phyloP scores from a whole-genome alignment of 2,888 invertebrate genomes.

The Keiferia lycopersicella region DNA sequence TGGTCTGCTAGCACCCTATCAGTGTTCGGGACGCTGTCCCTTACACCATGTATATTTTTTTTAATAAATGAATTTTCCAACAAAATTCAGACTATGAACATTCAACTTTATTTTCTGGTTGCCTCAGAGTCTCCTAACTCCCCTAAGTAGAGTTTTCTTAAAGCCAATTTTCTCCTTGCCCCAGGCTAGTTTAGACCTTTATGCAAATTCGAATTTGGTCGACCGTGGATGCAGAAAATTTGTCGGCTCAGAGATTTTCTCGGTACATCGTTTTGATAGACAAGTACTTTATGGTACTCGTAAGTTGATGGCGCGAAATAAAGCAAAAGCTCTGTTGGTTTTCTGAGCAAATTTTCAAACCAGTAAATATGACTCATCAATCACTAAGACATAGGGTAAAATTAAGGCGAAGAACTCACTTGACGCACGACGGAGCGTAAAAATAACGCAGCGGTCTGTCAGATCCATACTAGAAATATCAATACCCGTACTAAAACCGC shows the following conservation, averaged over 20 bases:
- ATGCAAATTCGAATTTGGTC: constrained; percentile 26
- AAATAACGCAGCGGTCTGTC: too few species aligned
- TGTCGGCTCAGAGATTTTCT: constrained; percentile 11
- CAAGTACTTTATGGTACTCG: constrained; percentile 4
- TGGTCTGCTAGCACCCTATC: too few species aligned
- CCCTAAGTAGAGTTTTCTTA: constrained; percentile 20
- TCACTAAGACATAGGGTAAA: too few species aligned
- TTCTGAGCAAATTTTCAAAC: not conserved
- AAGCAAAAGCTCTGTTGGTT: not conserved
- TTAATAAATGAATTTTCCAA: too few species aligned
- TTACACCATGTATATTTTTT: too few species aligned
- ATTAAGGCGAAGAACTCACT: too few species aligned
- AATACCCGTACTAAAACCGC: too few species aligned
- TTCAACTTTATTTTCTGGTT: not conserved
- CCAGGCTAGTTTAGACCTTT: constrained; percentile 27
- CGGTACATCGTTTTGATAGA: not conserved
- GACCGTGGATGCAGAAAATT: constrained; percentile 14
- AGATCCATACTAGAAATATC: too few species aligned
- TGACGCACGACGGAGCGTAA: too few species aligned
- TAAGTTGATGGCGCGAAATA: constrained; percentile 4
- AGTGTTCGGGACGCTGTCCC: too few species aligned
- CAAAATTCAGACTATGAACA: not conserved
- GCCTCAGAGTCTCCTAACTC: not conserved
- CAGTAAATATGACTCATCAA: too few species aligned
- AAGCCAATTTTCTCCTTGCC: constrained; percentile 25